Percentiles rank a stretch among this genome's conserved stretches.
Evolutionary conservation across 2,888 invertebrate genomes (phyloP).

Genomic region (Octonoba sinensis): DNA sequence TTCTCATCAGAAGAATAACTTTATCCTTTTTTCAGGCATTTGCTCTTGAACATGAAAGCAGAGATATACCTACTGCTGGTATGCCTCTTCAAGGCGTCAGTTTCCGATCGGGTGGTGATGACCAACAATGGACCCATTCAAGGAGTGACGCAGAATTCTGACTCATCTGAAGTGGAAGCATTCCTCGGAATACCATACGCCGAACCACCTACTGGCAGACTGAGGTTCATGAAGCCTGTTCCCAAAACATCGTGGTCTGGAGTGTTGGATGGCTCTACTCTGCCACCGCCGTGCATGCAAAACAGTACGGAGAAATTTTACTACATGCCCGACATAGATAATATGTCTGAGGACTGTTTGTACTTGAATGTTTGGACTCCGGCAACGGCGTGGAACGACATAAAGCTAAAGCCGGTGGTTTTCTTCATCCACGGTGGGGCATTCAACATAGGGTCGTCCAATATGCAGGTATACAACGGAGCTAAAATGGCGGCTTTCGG

Average conservation of each 20-base stretch:
- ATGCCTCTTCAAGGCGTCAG: too few relatives aligned
- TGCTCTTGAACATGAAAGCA: too few relatives aligned
- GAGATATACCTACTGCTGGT: too few relatives aligned
- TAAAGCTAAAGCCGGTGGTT: conserved; percentile 38
- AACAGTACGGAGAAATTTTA: conserved; percentile 17
- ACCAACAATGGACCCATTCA: conserved; percentile 46
- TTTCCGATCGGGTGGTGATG: conserved; percentile 25
- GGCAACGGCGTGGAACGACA: background rate
- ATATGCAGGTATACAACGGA: conserved; percentile 44
- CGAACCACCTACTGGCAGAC: conserved; percentile 70
- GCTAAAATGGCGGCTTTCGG: conserved; percentile 30
- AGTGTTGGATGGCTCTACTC: conserved; percentile 37
- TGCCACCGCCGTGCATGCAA: conserved; percentile 54
- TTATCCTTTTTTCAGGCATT: too few relatives aligned
- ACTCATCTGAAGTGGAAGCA: conserved; percentile 21
- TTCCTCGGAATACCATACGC: conserved; percentile 73
- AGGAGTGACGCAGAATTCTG: conserved; percentile 15
- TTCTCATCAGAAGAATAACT: too few relatives aligned
- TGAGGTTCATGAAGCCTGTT: conserved; percentile 63
- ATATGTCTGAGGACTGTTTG: conserved; percentile 65
- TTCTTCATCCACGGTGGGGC: conserved; percentile 62
- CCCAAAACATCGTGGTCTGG: conserved; percentile 50
- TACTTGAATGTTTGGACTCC: conserved; percentile 66
- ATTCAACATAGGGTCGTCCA: conserved; percentile 39
- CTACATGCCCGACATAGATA: conserved; percentile 26